Evolutionary conservation across 1,140 invertebrate species (phyloP).

Genomic region (Drosophila obscura): DNA sequence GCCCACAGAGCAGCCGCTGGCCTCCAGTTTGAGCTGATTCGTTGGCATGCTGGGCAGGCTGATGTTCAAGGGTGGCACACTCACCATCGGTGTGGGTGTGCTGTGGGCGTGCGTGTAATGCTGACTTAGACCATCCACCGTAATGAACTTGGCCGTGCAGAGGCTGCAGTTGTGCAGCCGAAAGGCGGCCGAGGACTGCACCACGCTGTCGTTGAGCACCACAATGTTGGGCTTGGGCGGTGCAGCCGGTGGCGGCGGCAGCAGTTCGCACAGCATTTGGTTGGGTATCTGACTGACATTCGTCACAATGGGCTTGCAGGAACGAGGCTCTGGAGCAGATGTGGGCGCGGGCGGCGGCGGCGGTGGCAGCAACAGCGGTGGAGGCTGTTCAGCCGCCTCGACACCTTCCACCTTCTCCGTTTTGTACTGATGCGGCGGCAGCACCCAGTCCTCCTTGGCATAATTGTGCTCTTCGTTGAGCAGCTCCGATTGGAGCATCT

Average conservation of each 20-base stretch:
- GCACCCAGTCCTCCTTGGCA: conserved; percentile 73
- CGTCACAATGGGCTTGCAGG: conserved; percentile 75
- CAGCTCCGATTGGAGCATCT: conserved; percentile 69
- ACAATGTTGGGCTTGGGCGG: conserved; percentile 75
- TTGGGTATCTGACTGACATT: conserved; percentile 75
- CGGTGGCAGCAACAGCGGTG: not conserved
- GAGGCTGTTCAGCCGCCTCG: conserved; percentile 14
- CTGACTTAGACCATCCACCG: conserved; percentile 67
- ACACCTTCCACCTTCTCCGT: conserved; percentile 66
- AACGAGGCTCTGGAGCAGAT: conserved; percentile 40
- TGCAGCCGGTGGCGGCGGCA: conserved; percentile 31
- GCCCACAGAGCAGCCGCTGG: conserved; percentile 13
- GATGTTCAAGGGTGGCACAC: conserved; percentile 51
- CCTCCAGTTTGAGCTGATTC: conserved; percentile 54
- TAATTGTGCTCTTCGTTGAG: conserved; percentile 80
- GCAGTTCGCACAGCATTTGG: conserved; percentile 52
- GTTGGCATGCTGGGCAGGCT: conserved; percentile 10
- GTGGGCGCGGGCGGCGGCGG: not conserved
- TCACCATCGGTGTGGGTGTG: conserved; percentile 61
- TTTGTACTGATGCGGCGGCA: conserved; percentile 65
- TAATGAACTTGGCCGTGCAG: conserved; percentile 74
- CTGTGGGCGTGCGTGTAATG: conserved; percentile 59
- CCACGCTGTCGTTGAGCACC: conserved; percentile 80
- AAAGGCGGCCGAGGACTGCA: conserved; percentile 71
- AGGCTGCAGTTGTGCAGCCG: conserved; percentile 67